These are phyloP conservation scores for Leptogaster cylindrica DNA, from an alignment of 2,888 invertebrate species.

Conservation along the genomic window DNA sequence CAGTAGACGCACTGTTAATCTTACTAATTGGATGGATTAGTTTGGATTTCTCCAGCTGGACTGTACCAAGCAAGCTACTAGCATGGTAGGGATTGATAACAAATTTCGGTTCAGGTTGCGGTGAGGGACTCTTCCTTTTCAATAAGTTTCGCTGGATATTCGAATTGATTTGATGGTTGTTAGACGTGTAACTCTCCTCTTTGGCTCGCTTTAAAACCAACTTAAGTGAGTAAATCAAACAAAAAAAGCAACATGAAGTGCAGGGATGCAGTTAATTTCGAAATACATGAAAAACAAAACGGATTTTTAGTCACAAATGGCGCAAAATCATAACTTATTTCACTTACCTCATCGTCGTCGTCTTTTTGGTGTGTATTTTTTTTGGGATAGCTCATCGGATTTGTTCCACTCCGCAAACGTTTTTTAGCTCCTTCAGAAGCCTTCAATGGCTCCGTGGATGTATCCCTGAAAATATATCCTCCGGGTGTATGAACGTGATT, in stretches of 20 bases:
- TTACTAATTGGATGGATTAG: neutral
- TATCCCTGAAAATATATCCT: neutral
- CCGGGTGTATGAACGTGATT: constrained; percentile 43
- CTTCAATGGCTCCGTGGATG: neutral
- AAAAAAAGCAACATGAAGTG: neutral
- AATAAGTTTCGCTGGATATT: neutral
- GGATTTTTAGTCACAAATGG: constrained; percentile 14
- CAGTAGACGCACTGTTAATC: neutral
- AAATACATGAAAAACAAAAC: constrained; percentile 31
- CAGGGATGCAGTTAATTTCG: neutral
- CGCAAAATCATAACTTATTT: neutral
- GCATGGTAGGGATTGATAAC: constrained; percentile 37
- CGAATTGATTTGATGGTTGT: neutral
- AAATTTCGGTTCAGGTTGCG: constrained; percentile 30
- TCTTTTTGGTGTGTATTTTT: neutral
- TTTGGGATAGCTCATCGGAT: constrained; percentile 39
- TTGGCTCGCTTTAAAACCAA: constrained; percentile 48
- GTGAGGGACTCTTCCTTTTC: constrained; percentile 29
- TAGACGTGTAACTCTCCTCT: constrained; percentile 43
- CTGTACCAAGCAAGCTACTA: neutral
- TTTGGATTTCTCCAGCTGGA: constrained; percentile 22
- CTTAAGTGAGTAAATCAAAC: constrained; percentile 41
- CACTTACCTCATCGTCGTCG: constrained; percentile 23
- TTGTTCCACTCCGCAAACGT: constrained; percentile 43
- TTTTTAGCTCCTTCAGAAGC: constrained; percentile 36